Base-by-base conservation (phyloP, 1,140 invertebrate genomes). In the Sarcophaga bullata region DNA sequence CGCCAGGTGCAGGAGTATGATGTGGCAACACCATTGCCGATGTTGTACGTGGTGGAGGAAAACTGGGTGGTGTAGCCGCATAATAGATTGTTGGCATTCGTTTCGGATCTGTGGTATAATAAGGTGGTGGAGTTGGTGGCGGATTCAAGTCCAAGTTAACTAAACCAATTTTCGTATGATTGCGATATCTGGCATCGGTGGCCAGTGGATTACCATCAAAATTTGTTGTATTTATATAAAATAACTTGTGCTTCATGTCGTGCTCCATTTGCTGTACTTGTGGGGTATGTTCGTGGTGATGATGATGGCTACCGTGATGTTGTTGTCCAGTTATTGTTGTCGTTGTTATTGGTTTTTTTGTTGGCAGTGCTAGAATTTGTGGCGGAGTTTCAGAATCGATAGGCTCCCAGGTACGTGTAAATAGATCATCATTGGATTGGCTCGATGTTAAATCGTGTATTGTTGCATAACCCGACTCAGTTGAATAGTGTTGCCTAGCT, bases 401-500 rank as follows among this genome's bases (percentile, higher is more conserved):
- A 47, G 82, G 52, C 68, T 82, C 83, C 87, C 87, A 88, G 54
- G 84, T 85, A 15, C 83, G 83, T 19, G 87, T 87, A 37, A 89
- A 89, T 13, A 87, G 83, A 17, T 89, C 88, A 19, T 89, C 88
- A 68, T 86, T 87, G 6, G 85, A 83, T 49, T 88, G 85, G 73
- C 86, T 87, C 25, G 87, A 84, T 76, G 86, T 89, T 76, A 89
- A 83, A 68, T 89, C 88, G 37, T 89, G 86, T 80, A 89, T 86
- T 1, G 88, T 86, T 78, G 86, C 87, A 83, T 89, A 89, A 10
- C 86, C 88, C 25, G 88, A 86, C 80, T 88, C 86, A 17, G 88
- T 89, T n/a, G 88, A 84, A 48, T 84, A 80, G 15, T 73, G n/a
- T 6, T 75, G 80, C 46, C 50, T 17, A 58, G 78, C 49, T 73